Base-by-base conservation (phyloP, 2,113 vertebrate genomes). In the Oenanthe melanoleuca region DNA sequence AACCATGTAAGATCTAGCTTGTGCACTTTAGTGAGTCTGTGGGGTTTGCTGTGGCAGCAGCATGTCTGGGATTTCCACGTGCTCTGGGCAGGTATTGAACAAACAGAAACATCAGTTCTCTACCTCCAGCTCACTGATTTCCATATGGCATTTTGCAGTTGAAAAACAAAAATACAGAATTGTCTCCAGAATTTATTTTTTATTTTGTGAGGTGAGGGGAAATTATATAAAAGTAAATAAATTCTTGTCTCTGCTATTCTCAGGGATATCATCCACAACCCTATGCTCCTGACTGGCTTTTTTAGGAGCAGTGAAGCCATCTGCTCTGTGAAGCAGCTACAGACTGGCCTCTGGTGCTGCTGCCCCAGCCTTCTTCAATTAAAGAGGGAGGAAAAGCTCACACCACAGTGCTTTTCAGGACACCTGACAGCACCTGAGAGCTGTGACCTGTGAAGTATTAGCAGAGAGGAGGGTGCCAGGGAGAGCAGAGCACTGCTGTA, bases 381-480 rank as follows among this genome's bases (percentile, higher is more conserved):
- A 50, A 59, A 37, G 21, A 63, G 44, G 47, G 63, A 86, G 37
- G 50, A 75, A 75, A 72, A 53, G 17, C 42, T 49, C 42, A 34
- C 13, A 16, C 8, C 17, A 11, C 29, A 33, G 50, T 18, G 59
- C 22, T 77, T 92, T 92, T 86, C 69, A 52, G 20, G 50, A 1
- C 11, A 37, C 10, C 5, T 47, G 3, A 12, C 31, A 3, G 11
- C 3, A 6, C 4, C 1, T 57, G 0, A 9, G n/a, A 40, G 28
- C 4, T 28, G 9, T 60, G 31, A 21, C 33, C 69, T 2, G 0
- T 5, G 21, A 18, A 59, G 26, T 0, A 2, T 23, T 57, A 20
- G 13, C 0, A 37, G 50, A 3, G 11, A 25, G 18, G 11, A 25
- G 49, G 4, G 13, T 22, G 3, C 11, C 0, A 7, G 9, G 24